These are phyloP conservation scores for Coenonympha arcania DNA, from an alignment of 2,888 invertebrate genomes.

Conservation along the genomic window DNA sequence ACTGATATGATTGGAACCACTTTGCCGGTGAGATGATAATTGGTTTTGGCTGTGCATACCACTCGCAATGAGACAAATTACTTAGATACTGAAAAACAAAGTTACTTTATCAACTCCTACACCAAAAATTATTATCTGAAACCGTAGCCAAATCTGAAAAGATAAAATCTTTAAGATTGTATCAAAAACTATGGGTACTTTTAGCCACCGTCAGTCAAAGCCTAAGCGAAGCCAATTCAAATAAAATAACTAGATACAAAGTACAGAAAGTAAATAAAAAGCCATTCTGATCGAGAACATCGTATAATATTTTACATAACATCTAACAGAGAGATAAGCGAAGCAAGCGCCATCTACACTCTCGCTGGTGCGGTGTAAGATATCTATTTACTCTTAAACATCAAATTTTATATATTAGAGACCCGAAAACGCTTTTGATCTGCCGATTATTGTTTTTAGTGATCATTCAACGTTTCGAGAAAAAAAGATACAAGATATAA, in stretches of 20 bases:
- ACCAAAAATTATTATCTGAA: too few species aligned
- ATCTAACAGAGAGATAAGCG: conserved; percentile 59
- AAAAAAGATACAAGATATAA: too few species aligned
- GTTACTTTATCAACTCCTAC: too few species aligned
- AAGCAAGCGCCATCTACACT: conserved; percentile 30
- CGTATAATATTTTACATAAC: conserved; percentile 64
- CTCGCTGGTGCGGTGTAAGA: conserved; percentile 20
- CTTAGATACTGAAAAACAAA: too few species aligned
- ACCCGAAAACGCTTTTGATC: background rate
- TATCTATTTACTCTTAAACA: conserved; percentile 17
- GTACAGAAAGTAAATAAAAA: conserved; percentile 34
- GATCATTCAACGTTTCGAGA: too few species aligned
- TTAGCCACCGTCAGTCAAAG: conserved; percentile 5
- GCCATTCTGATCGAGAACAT: conserved; percentile 49
- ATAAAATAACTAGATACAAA: background rate
- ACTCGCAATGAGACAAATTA: too few species aligned
- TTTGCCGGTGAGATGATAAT: too few species aligned
- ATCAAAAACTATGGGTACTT: too few species aligned
- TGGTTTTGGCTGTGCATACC: too few species aligned
- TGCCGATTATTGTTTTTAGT: background rate
- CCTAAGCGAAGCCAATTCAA: background rate
- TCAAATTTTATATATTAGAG: conserved; percentile 7
- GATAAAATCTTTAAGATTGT: too few species aligned
- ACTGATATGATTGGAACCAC: too few species aligned
- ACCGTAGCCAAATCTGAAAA: too few species aligned